These are phyloP conservation scores for Drosophila borborema DNA, from an alignment of 2,888 invertebrate species.

Conservation along the genomic window DNA sequence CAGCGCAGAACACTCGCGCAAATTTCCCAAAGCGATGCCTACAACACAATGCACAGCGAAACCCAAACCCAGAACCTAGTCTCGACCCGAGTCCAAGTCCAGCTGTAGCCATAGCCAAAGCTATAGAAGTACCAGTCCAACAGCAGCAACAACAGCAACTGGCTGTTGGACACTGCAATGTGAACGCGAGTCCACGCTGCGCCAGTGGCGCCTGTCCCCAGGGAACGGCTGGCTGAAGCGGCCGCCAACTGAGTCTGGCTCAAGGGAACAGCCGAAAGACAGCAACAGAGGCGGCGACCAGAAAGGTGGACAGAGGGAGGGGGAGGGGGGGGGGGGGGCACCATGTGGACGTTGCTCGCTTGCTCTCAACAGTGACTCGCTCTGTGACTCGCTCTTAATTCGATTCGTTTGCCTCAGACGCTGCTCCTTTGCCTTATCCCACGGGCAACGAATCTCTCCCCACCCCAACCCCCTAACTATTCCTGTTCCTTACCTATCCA, in stretches of 20 bases:
- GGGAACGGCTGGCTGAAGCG: conserved; percentile 69
- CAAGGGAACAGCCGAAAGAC: conserved; percentile 10
- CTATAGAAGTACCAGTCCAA: conserved; percentile 10
- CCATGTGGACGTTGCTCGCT: conserved; percentile 43
- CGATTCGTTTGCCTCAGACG: conserved; percentile 82
- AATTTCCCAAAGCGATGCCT: conserved; percentile 76
- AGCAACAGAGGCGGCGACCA: conserved; percentile 5
- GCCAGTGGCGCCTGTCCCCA: conserved; percentile 63
- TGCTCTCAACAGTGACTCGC: conserved; percentile 39
- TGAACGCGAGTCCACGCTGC: conserved; percentile 48
- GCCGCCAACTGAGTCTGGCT: conserved; percentile 46
- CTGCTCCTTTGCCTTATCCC: conserved; percentile 53
- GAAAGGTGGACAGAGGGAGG: background rate
- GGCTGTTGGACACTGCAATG: conserved; percentile 49
- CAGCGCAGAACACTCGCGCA: conserved; percentile 67
- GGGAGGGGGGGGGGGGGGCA: conserved; percentile 27
- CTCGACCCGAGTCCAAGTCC: conserved; percentile 22
- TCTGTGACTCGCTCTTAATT: conserved; percentile 81
- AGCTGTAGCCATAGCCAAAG: conserved; percentile 15
- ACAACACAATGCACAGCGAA: conserved; percentile 43
- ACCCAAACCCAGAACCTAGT: conserved; percentile 26
- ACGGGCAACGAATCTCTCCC: background rate
- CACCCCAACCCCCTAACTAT: background rate
- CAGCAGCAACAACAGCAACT: conserved; percentile 27
- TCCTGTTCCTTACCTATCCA: conserved; percentile 2